These are phyloP conservation scores for Euleptes europaea DNA, from an alignment of 2,113 vertebrate genomes.

Conservation along the genomic window DNA sequence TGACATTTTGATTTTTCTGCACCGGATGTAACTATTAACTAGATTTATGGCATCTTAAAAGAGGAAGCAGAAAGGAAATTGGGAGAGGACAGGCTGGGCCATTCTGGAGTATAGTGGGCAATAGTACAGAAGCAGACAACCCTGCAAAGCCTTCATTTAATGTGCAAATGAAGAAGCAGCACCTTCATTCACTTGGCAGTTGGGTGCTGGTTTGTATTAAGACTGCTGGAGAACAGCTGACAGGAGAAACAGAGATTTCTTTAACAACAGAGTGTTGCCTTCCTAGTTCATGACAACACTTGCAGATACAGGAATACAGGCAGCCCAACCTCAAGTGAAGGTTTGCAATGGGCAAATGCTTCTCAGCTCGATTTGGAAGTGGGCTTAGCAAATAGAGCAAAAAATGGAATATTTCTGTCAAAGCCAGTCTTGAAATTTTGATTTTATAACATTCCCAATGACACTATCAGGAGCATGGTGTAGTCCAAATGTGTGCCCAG, in stretches of 20 bases:
- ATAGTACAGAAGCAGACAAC: neutral
- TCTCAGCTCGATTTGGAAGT: too few species aligned
- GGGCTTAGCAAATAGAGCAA: too few species aligned
- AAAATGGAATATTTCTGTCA: too few species aligned
- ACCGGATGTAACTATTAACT: constrained; percentile 43
- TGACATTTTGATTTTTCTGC: constrained; percentile 77
- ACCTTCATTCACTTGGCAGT: neutral
- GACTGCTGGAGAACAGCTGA: neutral
- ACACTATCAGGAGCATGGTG: too few species aligned
- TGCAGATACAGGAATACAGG: neutral
- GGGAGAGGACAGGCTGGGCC: neutral
- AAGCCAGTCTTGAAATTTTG: too few species aligned
- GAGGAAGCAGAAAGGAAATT: neutral
- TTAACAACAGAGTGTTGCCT: neutral
- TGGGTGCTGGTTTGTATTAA: neutral
- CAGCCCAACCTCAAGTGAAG: neutral
- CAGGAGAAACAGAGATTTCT: neutral
- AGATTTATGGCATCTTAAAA: constrained; percentile 58
- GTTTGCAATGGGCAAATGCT: neutral
- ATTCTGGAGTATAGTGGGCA: neutral
- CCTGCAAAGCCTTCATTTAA: neutral
- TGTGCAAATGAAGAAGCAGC: neutral
- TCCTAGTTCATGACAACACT: neutral
- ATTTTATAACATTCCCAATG: too few species aligned
- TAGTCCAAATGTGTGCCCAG: too few species aligned